These are phyloP conservation scores for Lordiphosa collinella DNA, from an alignment of 1,140 invertebrate species.

Conservation along the genomic window DNA sequence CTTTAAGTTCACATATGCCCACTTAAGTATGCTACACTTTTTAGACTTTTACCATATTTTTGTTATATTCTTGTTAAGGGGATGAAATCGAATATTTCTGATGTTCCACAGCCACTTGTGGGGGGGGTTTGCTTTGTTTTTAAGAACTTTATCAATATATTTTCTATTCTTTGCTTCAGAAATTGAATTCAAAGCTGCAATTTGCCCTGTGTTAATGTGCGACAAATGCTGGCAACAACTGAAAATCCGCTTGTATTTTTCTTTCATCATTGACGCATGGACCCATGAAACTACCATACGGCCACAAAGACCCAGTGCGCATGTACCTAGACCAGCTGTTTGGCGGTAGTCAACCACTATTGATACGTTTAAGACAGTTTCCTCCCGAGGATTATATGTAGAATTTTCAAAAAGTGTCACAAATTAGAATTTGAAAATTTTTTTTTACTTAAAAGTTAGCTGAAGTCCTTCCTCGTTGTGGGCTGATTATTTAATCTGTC, in stretches of 20 bases:
- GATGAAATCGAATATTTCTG: conserved; percentile 23
- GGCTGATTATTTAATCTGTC: too few species aligned
- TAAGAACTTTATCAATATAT: background rate
- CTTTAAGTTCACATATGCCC: conserved; percentile 44
- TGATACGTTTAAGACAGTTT: too few species aligned
- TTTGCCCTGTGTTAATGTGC: conserved; percentile 22
- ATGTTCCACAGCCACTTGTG: conserved; percentile 10
- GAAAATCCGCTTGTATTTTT: conserved; percentile 31
- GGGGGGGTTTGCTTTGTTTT: background rate
- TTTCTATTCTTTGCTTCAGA: conserved; percentile 5
- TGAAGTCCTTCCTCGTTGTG: too few species aligned
- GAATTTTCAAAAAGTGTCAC: too few species aligned
- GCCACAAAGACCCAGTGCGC: conserved; percentile 3
- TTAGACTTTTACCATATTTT: conserved; percentile 21
- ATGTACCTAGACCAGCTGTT: conserved; percentile 19
- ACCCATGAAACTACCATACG: too few species aligned
- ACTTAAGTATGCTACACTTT: background rate
- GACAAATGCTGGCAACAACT: conserved; percentile 36
- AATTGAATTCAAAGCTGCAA: conserved; percentile 13
- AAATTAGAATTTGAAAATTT: too few species aligned
- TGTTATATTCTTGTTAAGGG: background rate
- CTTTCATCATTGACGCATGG: background rate
- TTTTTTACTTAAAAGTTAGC: too few species aligned
- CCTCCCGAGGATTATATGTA: too few species aligned
- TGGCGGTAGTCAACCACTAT: background rate